Base-by-base conservation (phyloP, 2,797 vertebrate species). In the Falco rusticolus region DNA sequence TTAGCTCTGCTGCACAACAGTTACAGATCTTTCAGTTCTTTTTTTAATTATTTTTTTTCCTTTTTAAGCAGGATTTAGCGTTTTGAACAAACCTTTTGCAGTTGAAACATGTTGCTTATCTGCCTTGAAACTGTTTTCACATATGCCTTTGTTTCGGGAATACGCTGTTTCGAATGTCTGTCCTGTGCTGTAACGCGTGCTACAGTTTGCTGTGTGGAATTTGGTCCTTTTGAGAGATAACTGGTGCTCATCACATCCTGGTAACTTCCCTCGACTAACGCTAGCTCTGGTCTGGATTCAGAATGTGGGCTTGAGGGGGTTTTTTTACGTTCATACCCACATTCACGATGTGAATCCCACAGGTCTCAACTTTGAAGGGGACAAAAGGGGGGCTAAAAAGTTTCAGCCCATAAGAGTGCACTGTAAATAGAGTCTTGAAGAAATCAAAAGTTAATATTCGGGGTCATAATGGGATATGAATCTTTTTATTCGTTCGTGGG, bases 61-160 rank as follows among this genome's bases (percentile, higher is more conserved):
- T 89, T 77, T 60, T 4, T 0, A 10, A 96, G 91, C 92, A 92
- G 72, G 84, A 94, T 96, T 92, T 78, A 69, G 71, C 10, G 9
- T 86, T 90, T 65, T 10, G 90, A 96, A 94, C 92, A 83, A 87
- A 92, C 61, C 90, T 94, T 83, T 95, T 51, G 87, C 94, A n/a
- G 89, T 88, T 94, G 89, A 90, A 94, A 88, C 76, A 8, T 13
- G 78, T 96, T 24, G 96, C 96, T 97, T 91, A 51, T 96, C 90
- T 97, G 96, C 96, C 97, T 97, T 97, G 94, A 51, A 95, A 96
- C 92, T 87, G 64, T 97, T 94, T 51, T 94, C 96, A 96, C 94
- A 68, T 60, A 82, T 94, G 96, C 96, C 97, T 97, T 96, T 95
- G 89, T 92, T 87, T 90, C 5, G 92, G 95, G 86, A 87, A 47